phyloP scores from a whole-genome alignment of 2,888 invertebrate species.

The Drosophila yooni region DNA sequence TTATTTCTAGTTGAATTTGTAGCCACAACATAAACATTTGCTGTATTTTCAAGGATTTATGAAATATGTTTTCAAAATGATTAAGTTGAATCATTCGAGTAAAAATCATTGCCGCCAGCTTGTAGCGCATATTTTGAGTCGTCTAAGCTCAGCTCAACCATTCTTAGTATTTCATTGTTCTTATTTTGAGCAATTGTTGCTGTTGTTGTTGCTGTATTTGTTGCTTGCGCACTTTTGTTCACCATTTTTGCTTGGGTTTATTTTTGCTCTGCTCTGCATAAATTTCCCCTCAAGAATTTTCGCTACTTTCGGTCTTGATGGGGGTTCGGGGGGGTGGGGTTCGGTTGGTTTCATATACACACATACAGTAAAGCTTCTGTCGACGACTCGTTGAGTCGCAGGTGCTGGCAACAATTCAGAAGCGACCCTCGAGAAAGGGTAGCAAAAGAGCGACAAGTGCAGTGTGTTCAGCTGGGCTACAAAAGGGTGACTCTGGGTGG shows the following conservation, averaged over 20 bases:
- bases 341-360: conserved; percentile 17
- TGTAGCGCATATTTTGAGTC: conserved; percentile 30
- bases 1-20: neutral
- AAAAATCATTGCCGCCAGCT: neutral
- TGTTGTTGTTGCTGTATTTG: conserved; percentile 2
- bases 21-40: neutral
- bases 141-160: conserved; percentile 7
- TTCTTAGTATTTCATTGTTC: conserved; percentile 45
- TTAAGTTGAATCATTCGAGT: neutral
- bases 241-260: conserved; percentile 56
- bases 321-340: neutral
- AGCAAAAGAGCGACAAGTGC: conserved; percentile 46
- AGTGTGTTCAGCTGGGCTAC: conserved; percentile 14
- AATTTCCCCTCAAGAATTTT: conserved; percentile 79
- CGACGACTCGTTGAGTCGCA: conserved; percentile 48
- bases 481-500: conserved; percentile 30
- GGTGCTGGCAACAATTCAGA: conserved; percentile 56
- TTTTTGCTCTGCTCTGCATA: conserved; percentile 67
- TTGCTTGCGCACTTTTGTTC: conserved; percentile 68
- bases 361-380: conserved; percentile 47
- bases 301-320: conserved; percentile 29
- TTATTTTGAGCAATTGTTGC: conserved; percentile 22
- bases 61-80: neutral
- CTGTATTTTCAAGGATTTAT: neutral
- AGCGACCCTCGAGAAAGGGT: conserved; percentile 28